These are phyloP conservation scores for Vombatus ursinus DNA, from an alignment of 2,113 vertebrate genomes.

Conservation along the genomic window DNA sequence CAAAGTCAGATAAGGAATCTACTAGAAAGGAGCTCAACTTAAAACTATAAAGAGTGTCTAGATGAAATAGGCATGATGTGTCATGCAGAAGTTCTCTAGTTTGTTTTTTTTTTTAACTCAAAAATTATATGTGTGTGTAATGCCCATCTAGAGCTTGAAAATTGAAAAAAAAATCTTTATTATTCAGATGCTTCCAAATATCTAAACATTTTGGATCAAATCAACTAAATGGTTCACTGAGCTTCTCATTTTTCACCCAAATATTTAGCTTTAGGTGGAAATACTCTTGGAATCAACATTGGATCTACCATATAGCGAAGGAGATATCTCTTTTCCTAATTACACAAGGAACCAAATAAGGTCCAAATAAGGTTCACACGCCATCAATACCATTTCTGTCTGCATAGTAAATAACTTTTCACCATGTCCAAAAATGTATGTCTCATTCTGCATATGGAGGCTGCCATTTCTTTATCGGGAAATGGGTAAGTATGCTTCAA, in stretches of 20 bases:
- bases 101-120: background rate
- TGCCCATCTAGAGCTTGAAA: background rate
- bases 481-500: background rate
- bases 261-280: background rate
- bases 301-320: background rate
- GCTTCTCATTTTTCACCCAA: slow-evolving; percentile 21
- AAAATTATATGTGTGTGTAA: background rate
- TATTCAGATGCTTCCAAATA: background rate
- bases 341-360: background rate
- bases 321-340: background rate
- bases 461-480: background rate
- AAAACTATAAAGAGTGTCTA: background rate
- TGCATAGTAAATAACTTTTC: background rate
- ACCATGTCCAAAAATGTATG: background rate
- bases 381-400: background rate
- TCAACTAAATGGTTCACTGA: background rate
- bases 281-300: background rate
- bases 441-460: background rate
- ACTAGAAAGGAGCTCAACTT: background rate
- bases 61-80: background rate
- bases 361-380: background rate
- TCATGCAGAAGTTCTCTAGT: background rate
- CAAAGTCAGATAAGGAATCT: background rate
- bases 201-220: background rate
- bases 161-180: background rate